Conservation (phyloP, 2,113 vertebrate species). For the Gavia stellata region DNA sequence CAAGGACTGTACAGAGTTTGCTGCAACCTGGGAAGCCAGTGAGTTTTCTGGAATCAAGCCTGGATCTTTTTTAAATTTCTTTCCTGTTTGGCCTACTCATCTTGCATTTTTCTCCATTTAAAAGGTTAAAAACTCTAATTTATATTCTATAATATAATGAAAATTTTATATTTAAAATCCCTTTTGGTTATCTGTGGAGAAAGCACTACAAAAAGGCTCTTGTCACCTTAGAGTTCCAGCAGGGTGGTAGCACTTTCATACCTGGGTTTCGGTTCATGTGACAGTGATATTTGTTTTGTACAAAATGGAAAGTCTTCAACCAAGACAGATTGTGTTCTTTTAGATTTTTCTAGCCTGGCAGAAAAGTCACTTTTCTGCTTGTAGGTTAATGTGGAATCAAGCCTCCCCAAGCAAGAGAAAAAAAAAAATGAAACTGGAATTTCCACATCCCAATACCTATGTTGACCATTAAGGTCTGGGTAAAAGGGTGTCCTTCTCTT, state of each 20-base stretch:
- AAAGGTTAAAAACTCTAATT: background rate
- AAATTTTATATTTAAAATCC: background rate
- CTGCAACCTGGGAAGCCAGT: background rate
- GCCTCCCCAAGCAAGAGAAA: background rate
- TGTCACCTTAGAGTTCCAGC: background rate
- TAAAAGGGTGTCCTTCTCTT: background rate
- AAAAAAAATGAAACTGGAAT: background rate
- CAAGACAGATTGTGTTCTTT: background rate
- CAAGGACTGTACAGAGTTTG: background rate
- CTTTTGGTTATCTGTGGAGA: background rate
- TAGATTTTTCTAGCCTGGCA: background rate
- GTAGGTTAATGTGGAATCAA: background rate
- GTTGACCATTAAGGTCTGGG: background rate
- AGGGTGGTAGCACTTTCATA: background rate
- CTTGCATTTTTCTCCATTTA: background rate
- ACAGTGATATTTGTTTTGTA: background rate
- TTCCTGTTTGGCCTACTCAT: background rate
- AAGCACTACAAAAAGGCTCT: background rate
- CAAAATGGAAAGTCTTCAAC: background rate
- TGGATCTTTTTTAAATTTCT: background rate
- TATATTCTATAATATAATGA: background rate
- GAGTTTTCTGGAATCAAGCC: background rate
- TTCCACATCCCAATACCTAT: background rate
- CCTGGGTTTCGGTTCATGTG: background rate
- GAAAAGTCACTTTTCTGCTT: background rate